phyloP scores from a whole-genome alignment of 1,140 invertebrate genomes.

The Drosophila kanapiae region DNA sequence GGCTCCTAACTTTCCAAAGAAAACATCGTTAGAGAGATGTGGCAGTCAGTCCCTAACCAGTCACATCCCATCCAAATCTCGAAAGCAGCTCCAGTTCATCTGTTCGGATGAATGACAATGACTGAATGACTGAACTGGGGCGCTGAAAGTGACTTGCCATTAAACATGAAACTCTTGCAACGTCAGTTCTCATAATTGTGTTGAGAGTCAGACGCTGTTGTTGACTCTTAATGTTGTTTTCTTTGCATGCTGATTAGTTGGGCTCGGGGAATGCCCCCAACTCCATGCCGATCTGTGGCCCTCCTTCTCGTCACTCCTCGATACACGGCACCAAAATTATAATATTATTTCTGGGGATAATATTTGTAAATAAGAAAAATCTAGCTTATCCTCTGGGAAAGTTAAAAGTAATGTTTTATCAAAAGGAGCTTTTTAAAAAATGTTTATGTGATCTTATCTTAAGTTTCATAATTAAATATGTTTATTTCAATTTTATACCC shows the following conservation, averaged over 20 bases:
- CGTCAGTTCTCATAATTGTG: slow-evolving; percentile 84
- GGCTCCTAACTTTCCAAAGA: slow-evolving; percentile 80
- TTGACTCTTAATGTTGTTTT: slow-evolving; percentile 84
- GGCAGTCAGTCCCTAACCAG: slow-evolving; percentile 9
- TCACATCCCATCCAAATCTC: slow-evolving; percentile 7
- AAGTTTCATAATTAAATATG: too few species aligned
- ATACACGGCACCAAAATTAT: neutral
- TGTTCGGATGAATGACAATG: slow-evolving; percentile 65
- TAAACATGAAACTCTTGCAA: slow-evolving; percentile 82
- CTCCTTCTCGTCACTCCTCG: slow-evolving; percentile 12
- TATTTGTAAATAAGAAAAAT: neutral
- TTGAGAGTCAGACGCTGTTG: slow-evolving; percentile 80
- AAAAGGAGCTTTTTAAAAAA: too few species aligned
- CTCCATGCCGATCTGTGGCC: slow-evolving; percentile 21
- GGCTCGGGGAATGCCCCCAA: slow-evolving; percentile 70
- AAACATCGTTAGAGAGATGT: slow-evolving; percentile 69
- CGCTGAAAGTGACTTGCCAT: slow-evolving; percentile 82
- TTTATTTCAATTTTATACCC: too few species aligned
- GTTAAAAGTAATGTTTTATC: too few species aligned
- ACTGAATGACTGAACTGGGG: slow-evolving; percentile 77
- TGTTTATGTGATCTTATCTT: too few species aligned
- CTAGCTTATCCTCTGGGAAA: neutral
- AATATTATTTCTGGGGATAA: accelerated
- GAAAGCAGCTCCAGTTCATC: slow-evolving; percentile 36
- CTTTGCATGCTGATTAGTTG: slow-evolving; percentile 83